Evolutionary conservation across 2,888 invertebrate genomes (phyloP), one percentile per base, ranked within the genome.

Genomic region (Pandemis cinnamomeana): DNA sequence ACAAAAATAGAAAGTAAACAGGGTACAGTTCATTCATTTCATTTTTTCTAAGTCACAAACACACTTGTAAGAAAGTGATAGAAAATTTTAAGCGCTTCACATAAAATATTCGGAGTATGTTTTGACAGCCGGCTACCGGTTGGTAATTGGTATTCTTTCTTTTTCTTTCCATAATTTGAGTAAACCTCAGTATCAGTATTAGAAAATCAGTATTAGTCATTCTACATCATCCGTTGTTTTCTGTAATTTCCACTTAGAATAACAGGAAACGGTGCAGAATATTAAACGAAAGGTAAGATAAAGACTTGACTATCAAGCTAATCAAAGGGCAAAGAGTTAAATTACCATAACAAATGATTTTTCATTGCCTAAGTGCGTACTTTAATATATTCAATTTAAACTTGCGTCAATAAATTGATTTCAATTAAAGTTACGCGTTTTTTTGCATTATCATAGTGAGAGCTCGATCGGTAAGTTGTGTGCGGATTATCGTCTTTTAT

Each of bases 321-420:
- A 36, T 36, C 27, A 36, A 2, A 36, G 27, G 75, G 72, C 72
- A 75, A 75, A 44, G 71, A 53, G 67, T 67, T 67, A 55, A 67
- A 67, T 72, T 76, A 73, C 15, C 72, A 75, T 70, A 68, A 62
- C 48, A 55, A 76, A 67, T 72, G 71, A 67, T 67, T 48, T 67
- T 44, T 60, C 64, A 51, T 55, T 27, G 71, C 7, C 2, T 10
- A 0, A 27, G 61, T 20, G 0, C 5, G 20, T 51, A 46, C 48
- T 41, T 67, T 42, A 44, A 74, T 66, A 1, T 44, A 73, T 64
- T 69, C 63, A 63, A 44, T 58, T 13, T 7, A 48, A 6, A 48
- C 73, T 27, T 74, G 70, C 73, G 73, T 74, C 73, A 74, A 58
- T 51, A 48, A 20, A 60, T 27, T 61, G 4, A 61, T 61, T 67